phyloP scores from a whole-genome alignment of 2,113 vertebrate genomes.

The Lepus americanus region DNA sequence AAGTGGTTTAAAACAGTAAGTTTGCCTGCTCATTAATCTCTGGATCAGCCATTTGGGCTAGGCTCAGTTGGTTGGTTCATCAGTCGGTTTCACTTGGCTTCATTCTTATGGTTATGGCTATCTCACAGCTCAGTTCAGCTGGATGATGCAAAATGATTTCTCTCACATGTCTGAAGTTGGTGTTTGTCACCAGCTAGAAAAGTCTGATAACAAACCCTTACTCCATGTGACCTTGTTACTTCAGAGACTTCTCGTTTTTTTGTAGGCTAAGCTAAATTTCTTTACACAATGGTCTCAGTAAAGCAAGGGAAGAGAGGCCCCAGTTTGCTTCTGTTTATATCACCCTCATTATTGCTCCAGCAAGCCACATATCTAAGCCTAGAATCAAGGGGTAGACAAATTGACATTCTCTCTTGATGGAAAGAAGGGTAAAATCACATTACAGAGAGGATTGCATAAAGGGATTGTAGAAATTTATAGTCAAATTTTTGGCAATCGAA shows the following conservation, averaged over 20 bases:
- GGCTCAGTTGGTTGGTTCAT: background rate
- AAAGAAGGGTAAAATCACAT: background rate
- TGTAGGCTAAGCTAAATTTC: background rate
- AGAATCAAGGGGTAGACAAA: background rate
- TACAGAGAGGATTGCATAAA: background rate
- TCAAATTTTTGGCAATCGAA: background rate
- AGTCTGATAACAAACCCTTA: background rate
- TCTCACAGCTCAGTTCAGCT: background rate
- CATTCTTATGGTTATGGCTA: background rate
- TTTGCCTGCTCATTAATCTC: background rate
- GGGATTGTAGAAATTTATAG: background rate
- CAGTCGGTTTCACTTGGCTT: background rate
- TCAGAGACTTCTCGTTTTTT: background rate
- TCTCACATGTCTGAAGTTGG: background rate
- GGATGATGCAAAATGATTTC: constrained; percentile 23
- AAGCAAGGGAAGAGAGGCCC: background rate
- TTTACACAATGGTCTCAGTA: background rate
- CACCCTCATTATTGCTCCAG: background rate
- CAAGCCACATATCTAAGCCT: background rate
- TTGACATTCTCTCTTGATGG: background rate
- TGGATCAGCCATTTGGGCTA: background rate
- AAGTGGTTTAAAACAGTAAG: background rate
- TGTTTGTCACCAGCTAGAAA: background rate
- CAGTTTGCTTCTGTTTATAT: background rate
- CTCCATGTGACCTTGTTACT: background rate